These are phyloP conservation scores for Megalurothrips usitatus DNA, from an alignment of 2,888 invertebrate genomes.

Conservation along the genomic window DNA sequence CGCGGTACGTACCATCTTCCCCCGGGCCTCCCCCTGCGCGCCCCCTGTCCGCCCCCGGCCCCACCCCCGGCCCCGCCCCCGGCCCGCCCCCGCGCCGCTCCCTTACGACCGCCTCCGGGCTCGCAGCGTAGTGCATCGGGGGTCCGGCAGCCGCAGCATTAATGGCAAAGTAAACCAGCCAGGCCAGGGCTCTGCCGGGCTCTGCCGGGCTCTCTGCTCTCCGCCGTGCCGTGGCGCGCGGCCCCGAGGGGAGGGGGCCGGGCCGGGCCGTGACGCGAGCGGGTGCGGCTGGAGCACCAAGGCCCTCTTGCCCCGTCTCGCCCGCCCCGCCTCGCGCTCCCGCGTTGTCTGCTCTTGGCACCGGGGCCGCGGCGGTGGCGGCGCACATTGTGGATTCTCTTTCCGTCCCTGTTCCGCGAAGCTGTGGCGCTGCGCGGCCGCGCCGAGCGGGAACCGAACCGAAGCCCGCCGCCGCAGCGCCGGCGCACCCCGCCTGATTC, in stretches of 20 bases:
- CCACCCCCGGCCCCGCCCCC: background rate
- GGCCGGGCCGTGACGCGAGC: too few relatives aligned
- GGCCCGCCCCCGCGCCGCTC: background rate
- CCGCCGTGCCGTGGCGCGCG: too few relatives aligned
- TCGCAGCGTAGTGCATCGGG: background rate
- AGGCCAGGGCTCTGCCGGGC: background rate
- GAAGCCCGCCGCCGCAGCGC: background rate
- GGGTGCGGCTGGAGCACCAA: too few relatives aligned
- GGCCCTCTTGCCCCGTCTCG: too few relatives aligned
- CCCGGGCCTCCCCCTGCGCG: background rate
- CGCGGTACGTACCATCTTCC: background rate
- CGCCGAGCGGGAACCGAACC: background rate
- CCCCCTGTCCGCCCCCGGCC: too few relatives aligned
- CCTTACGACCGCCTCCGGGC: background rate
- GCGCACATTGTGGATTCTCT: background rate
- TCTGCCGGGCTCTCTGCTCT: too few relatives aligned
- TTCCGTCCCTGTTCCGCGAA: background rate
- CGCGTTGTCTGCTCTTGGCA: too few relatives aligned
- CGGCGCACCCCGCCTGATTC: background rate
- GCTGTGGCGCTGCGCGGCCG: background rate
- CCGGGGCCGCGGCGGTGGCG: background rate
- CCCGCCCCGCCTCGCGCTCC: too few relatives aligned
- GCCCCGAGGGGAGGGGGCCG: too few relatives aligned
- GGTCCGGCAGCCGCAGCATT: background rate
- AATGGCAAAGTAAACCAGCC: conserved; percentile 18